These are phyloP conservation scores for Lanius ludovicianus DNA, from an alignment of 2,113 vertebrate genomes.

Conservation along the genomic window DNA sequence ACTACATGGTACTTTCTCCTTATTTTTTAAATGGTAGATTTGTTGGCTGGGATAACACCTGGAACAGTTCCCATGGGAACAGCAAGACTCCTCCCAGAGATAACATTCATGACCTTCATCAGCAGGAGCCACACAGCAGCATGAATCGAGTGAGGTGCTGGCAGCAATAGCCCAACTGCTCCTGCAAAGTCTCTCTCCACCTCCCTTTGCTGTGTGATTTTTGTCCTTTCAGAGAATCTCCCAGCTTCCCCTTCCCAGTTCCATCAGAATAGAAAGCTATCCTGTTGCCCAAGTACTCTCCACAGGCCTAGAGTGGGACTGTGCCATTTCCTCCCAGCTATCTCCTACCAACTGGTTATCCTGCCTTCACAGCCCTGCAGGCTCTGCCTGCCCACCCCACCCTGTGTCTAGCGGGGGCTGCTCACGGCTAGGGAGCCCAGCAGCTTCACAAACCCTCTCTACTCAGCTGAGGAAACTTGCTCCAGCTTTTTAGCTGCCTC, in stretches of 20 bases:
- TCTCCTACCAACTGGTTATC: background rate
- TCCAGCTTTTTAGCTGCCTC: background rate
- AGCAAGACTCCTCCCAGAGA: background rate
- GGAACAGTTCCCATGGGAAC: background rate
- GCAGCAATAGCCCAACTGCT: background rate
- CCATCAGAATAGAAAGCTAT: background rate
- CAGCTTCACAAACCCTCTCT: background rate
- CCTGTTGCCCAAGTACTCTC: background rate
- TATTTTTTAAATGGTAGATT: background rate
- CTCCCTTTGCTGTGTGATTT: background rate
- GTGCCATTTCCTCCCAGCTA: background rate
- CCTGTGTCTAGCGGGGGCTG: background rate
- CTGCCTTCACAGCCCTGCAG: fast-evolving
- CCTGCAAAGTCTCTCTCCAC: background rate
- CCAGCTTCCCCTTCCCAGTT: background rate
- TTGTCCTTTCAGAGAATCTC: background rate
- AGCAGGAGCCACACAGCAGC: background rate
- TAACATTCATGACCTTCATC: background rate
- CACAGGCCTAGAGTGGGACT: background rate
- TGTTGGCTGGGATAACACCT: background rate
- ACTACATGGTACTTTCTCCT: background rate
- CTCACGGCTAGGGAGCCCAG: background rate
- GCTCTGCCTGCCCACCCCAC: background rate
- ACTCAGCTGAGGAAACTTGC: background rate
- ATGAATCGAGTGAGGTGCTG: fast-evolving